Evolutionary conservation across 2,888 invertebrate genomes (phyloP).

Genomic region (Rhodophaea formosa): DNA sequence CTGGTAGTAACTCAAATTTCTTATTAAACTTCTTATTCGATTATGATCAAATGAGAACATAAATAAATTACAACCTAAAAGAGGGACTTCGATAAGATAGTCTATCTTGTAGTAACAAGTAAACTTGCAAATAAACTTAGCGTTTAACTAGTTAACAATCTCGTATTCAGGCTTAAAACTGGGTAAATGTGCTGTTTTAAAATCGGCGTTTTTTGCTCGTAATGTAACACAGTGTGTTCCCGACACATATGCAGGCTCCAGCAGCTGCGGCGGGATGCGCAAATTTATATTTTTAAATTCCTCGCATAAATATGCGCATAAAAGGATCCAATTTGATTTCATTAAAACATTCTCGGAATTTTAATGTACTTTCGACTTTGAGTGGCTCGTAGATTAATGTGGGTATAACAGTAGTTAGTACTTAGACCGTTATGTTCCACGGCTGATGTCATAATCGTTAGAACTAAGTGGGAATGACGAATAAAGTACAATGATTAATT

Average conservation of each 20-base stretch:
- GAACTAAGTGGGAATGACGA: no score
- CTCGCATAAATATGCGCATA: slow-evolving; percentile 75
- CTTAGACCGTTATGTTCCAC: background rate
- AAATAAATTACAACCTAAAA: no score
- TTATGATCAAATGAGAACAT: no score
- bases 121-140: no score
- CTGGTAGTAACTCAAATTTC: no score
- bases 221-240: slow-evolving; percentile 50
- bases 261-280: slow-evolving; percentile 37
- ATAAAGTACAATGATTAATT: no score
- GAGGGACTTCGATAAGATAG: no score
- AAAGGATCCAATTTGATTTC: slow-evolving; percentile 67
- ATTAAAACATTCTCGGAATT: slow-evolving; percentile 45
- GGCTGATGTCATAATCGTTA: no score
- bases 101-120: no score
- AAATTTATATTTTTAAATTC: slow-evolving; percentile 47
- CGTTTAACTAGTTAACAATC: no score
- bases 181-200: slow-evolving; percentile 22
- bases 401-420: background rate
- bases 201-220: slow-evolving; percentile 44
- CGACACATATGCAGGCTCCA: slow-evolving; percentile 36
- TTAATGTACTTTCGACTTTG: background rate
- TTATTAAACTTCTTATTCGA: no score
- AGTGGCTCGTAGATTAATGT: background rate
- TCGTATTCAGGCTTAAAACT: slow-evolving; percentile 15